Evolutionary conservation across 2,888 invertebrate genomes (phyloP).

Genomic region (Diaprepes abbreviatus): DNA sequence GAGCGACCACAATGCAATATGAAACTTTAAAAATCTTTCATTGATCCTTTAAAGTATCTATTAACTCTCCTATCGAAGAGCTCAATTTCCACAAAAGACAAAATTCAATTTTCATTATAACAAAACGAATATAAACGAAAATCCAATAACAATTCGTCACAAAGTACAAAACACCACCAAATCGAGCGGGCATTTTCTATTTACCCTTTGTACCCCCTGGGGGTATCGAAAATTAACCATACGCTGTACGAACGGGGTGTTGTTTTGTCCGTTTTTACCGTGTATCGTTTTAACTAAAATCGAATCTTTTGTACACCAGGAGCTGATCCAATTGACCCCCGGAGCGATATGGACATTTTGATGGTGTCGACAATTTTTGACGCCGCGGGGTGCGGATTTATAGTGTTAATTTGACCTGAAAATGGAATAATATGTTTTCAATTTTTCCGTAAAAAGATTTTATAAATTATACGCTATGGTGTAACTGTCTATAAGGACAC

Average conservation of each 20-base stretch:
- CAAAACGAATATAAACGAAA: slow-evolving; percentile 16
- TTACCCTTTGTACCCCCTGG: slow-evolving; percentile 39
- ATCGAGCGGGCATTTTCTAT: slow-evolving; percentile 25
- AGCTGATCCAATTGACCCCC: slow-evolving; percentile 43
- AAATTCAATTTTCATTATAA: slow-evolving; percentile 3
- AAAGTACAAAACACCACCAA: slow-evolving; percentile 46
- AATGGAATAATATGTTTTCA: slow-evolving; percentile 33
- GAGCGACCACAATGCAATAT: no score
- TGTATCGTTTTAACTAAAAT: slow-evolving; percentile 46
- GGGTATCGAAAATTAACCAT: slow-evolving; percentile 43
- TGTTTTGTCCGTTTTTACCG: slow-evolving; percentile 41
- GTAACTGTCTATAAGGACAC: no score
- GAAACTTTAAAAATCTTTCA: no score
- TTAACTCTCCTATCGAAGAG: no score
- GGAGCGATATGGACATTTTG: slow-evolving; percentile 33
- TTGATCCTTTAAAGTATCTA: no score
- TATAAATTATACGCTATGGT: no score
- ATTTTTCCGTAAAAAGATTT: neutral
- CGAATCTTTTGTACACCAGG: slow-evolving; percentile 44
- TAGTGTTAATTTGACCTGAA: slow-evolving; percentile 37
- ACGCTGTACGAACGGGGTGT: slow-evolving; percentile 18
- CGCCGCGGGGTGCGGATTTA: slow-evolving; percentile 41
- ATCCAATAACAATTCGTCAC: slow-evolving; percentile 49
- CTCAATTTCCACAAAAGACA: neutral
- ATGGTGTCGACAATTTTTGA: slow-evolving; percentile 31